phyloP scores from a whole-genome alignment of 1,140 invertebrate genomes.

The Hydropsyche tenuis region DNA sequence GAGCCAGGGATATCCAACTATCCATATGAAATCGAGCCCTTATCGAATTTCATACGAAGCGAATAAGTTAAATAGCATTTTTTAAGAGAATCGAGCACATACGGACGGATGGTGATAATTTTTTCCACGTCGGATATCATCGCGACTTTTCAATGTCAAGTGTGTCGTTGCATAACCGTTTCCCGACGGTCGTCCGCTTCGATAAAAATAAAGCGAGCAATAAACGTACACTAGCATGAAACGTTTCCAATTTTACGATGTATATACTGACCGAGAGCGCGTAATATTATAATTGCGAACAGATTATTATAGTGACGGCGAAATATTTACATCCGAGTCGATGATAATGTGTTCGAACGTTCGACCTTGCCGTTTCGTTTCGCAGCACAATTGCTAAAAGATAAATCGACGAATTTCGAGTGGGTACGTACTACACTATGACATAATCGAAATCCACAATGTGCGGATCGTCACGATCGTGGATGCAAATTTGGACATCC shows the following conservation, averaged over 20 bases:
- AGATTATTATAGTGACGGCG: no score
- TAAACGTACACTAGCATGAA: not conserved
- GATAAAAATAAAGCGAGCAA: constrained; percentile 22
- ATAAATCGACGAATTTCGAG: constrained; percentile 11
- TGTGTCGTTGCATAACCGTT: constrained; percentile 6
- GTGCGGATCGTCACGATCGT: not conserved
- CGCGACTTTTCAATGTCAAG: constrained; percentile 24
- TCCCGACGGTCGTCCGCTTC: not conserved
- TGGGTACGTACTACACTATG: not conserved
- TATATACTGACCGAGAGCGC: no score
- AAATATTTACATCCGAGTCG: no score
- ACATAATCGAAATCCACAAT: constrained; percentile 11
- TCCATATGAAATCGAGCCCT: no score
- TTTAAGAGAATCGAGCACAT: no score
- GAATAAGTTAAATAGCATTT: no score
- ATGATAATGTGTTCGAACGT: not conserved
- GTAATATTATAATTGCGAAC: no score
- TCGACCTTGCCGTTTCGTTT: constrained; percentile 1
- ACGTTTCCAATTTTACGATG: not conserved
- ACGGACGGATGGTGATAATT: no score
- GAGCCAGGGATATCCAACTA: not conserved
- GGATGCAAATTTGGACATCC: constrained; percentile 7
- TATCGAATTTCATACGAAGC: no score
- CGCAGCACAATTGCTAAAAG: not conserved
- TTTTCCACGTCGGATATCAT: not conserved